Conservation (phyloP, 2,113 vertebrate genomes). For the Myrmecophaga tridactyla region DNA sequence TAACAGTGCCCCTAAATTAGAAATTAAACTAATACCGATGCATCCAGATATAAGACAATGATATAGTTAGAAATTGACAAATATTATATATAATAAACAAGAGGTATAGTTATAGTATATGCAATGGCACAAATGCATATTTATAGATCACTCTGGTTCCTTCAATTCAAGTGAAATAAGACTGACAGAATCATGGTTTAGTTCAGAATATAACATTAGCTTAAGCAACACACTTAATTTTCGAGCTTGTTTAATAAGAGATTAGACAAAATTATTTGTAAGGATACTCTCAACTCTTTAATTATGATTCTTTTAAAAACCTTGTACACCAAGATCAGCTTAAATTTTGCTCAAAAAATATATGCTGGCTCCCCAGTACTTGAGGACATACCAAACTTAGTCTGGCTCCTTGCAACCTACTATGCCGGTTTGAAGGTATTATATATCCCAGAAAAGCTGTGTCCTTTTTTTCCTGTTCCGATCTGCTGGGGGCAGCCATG, state of each 20-base stretch:
- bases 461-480: no score
- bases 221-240: slow-evolving; percentile 1
- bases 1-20: neutral
- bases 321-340: neutral
- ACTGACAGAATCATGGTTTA: neutral
- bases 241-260: neutral
- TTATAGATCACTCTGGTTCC: neutral
- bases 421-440: no score
- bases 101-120: neutral
- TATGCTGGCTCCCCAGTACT: neutral
- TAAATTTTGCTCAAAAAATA: slow-evolving; percentile 43
- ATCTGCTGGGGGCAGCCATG: no score
- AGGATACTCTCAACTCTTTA: neutral
- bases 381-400: neutral
- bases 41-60: neutral
- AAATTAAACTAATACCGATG: neutral
- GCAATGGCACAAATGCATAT: neutral
- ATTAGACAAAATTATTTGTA: neutral
- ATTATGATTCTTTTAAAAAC: neutral
- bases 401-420: neutral
- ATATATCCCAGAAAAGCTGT: no score
- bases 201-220: neutral
- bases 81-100: neutral
- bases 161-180: neutral
- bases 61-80: neutral